Percentiles rank a stretch among this genome's conserved stretches.
phyloP scores from a whole-genome alignment of 1,140 invertebrate genomes.

The Theocolax elegans region DNA sequence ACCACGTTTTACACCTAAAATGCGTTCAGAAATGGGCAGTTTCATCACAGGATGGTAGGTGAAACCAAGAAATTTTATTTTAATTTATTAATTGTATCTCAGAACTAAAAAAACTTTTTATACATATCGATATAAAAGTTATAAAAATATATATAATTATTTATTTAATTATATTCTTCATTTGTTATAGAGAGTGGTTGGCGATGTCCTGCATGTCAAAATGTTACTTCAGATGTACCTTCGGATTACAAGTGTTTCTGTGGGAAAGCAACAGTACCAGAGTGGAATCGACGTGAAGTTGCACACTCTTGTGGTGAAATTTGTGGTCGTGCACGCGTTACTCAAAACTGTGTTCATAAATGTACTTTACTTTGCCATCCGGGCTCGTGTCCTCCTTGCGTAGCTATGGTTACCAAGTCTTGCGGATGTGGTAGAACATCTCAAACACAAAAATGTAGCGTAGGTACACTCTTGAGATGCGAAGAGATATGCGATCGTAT shows the following conservation, averaged over 20 bases:
- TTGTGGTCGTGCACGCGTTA: slow-evolving; percentile 75
- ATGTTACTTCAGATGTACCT: slow-evolving; percentile 75
- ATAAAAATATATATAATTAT: no score
- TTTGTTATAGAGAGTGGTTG: slow-evolving; percentile 76
- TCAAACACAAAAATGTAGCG: slow-evolving; percentile 77
- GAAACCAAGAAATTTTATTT: background rate
- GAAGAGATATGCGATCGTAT: slow-evolving; percentile 76
- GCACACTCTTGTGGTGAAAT: slow-evolving; percentile 92
- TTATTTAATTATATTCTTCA: background rate
- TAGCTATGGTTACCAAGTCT: slow-evolving; percentile 69
- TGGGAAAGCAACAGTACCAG: slow-evolving; percentile 79
- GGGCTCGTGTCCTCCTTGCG: slow-evolving; percentile 80
- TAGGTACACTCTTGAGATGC: slow-evolving; percentile 77
- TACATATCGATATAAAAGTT: background rate
- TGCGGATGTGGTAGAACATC: slow-evolving; percentile 82
- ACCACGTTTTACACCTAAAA: slow-evolving; percentile 88
- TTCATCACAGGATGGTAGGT: slow-evolving; percentile 78
- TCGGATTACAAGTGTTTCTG: slow-evolving; percentile 86
- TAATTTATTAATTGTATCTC: background rate
- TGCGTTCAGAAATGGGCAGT: slow-evolving; percentile 93
- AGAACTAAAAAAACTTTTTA: background rate
- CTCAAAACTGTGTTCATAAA: slow-evolving; percentile 78
- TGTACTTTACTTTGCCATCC: slow-evolving; percentile 93
- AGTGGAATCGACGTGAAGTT: slow-evolving; percentile 77
- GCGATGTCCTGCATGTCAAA: slow-evolving; percentile 93